These are phyloP conservation scores for Rotaria macrura DNA, from an alignment of 2,888 invertebrate genomes.

Conservation along the genomic window DNA sequence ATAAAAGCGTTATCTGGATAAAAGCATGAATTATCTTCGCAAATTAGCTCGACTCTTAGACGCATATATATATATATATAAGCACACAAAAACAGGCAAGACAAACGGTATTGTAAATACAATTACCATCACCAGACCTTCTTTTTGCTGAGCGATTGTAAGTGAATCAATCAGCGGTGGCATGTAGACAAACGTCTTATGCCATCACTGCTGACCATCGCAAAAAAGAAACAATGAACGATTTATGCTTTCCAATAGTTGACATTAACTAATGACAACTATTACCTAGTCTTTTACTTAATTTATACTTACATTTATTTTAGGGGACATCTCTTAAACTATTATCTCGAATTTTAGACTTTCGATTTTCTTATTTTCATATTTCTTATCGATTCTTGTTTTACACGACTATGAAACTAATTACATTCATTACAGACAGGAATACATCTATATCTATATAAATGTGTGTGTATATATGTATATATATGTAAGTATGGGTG, in stretches of 20 bases:
- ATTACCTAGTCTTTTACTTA: neutral
- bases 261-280: neutral
- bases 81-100: neutral
- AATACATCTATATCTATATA: neutral
- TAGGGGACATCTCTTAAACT: too few relatives aligned
- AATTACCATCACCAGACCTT: conserved; percentile 12
- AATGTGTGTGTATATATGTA: neutral
- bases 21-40: neutral
- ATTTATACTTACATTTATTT: neutral
- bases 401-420: neutral
- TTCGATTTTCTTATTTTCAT: neutral
- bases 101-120: conserved; percentile 8
- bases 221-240: neutral
- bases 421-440: neutral
- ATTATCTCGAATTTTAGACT: neutral
- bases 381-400: neutral
- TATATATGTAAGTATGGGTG: neutral
- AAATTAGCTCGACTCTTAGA: conserved; percentile 4
- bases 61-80: neutral
- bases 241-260: neutral
- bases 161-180: neutral
- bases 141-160: neutral
- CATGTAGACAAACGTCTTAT: neutral
- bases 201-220: neutral
- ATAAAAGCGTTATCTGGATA: neutral